A percentile compares a stretch with the other conserved stretches of the same genome.
Conservation (phyloP, 2,113 vertebrate species). For the Caretta caretta region DNA sequence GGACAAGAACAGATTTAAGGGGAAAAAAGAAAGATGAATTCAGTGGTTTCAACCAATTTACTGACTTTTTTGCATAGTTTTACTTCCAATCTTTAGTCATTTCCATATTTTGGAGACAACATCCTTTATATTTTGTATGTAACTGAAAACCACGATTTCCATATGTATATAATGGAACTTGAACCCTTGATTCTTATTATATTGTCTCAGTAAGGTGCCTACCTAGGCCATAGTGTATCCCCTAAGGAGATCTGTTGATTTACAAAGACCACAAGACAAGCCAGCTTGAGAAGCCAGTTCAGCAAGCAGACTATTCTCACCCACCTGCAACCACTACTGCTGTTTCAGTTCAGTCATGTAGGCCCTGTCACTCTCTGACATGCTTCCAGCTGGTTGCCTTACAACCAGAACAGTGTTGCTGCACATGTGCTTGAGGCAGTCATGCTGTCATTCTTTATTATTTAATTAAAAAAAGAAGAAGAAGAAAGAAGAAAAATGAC, state of each 20-base stretch:
- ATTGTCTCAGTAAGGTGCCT: background rate
- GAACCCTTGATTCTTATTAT: background rate
- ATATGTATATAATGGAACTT: accelerated
- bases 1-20: conserved; percentile 31
- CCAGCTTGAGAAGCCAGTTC: background rate
- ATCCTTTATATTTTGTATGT: background rate
- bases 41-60: conserved; percentile 3
- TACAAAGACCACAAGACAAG: background rate
- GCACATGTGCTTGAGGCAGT: background rate
- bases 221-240: background rate
- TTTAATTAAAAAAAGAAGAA: background rate
- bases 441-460: conserved; percentile 5
- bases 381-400: conserved; percentile 8
- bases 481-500: background rate
- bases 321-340: background rate
- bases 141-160: background rate
- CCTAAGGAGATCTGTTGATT: background rate
- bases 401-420: background rate
- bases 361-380: background rate
- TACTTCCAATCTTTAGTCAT: background rate
- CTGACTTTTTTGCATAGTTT: background rate
- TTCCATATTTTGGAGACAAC: background rate
- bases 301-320: background rate
- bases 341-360: background rate
- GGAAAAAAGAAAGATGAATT: conserved; percentile 28